Percentiles rank a stretch among this genome's conserved stretches.
Conservation (phyloP, 2,113 vertebrate species). For the Capreolus pygargus region DNA sequence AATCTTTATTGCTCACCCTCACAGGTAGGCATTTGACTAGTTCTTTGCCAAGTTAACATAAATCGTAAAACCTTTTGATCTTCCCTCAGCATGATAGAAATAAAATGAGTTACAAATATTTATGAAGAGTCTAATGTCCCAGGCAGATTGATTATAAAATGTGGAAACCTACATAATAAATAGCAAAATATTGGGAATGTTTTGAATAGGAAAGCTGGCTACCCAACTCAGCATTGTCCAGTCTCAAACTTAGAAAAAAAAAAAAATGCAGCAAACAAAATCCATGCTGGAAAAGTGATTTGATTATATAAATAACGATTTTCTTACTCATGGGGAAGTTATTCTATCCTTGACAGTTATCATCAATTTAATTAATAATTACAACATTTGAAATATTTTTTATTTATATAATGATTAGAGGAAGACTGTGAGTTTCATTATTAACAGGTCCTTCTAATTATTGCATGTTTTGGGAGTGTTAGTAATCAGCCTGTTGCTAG, state of each 20-base stretch:
- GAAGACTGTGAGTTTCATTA: neutral
- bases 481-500: fast-evolving
- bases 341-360: neutral
- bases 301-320: neutral
- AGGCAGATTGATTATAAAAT: neutral
- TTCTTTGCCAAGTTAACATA: constrained; percentile 61
- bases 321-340: neutral
- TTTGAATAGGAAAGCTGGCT: neutral
- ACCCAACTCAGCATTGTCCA: neutral
- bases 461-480: fast-evolving
- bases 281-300: neutral
- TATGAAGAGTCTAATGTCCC: neutral
- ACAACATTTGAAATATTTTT: neutral
- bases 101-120: constrained; percentile 41
- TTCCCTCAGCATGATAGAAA: neutral
- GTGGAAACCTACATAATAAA: neutral
- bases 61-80: constrained; percentile 64
- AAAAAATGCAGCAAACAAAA: neutral
- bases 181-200: neutral
- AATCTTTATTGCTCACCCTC: constrained; percentile 19
- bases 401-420: neutral
- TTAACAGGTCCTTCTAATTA: neutral
- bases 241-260: neutral
- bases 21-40: constrained; percentile 45
- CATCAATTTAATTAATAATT: neutral